Conservation (phyloP, 2,797 vertebrate species). For the Steatocranus sp. region DNA sequence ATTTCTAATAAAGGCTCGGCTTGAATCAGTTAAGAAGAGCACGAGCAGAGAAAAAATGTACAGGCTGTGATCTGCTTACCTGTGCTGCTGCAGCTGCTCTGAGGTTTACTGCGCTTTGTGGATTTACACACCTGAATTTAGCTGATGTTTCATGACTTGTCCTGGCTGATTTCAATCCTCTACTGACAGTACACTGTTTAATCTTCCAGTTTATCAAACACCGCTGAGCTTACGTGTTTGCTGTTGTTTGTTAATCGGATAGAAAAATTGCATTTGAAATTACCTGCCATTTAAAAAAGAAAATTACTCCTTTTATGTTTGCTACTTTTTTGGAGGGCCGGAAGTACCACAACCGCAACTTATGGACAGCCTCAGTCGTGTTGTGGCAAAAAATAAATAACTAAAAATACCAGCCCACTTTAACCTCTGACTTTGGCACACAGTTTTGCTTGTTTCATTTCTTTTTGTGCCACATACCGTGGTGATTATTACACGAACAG, state of each 20-base stretch:
- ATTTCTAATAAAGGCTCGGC: neutral
- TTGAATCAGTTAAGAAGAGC: neutral
- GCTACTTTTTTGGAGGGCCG: neutral
- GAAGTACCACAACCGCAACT: neutral
- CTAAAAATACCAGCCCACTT: neutral
- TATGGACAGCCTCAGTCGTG: neutral
- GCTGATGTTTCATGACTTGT: neutral
- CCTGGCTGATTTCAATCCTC: neutral
- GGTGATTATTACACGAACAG: neutral
- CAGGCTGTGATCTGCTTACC: neutral
- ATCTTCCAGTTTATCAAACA: neutral
- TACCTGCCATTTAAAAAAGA: neutral
- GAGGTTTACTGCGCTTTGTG: neutral
- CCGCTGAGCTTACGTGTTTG: neutral
- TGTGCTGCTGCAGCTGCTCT: neutral
- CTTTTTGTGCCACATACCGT: neutral
- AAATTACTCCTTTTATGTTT: fast-evolving
- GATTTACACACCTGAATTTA: neutral
- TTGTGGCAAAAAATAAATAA: neutral
- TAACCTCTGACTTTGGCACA: neutral
- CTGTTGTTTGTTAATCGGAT: neutral
- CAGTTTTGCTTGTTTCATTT: neutral
- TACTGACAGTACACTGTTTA: neutral
- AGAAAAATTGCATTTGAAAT: neutral
- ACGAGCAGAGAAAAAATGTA: neutral